Evolutionary conservation across 2,888 invertebrate species (phyloP).

Genomic region (Tiliacea citrago): DNA sequence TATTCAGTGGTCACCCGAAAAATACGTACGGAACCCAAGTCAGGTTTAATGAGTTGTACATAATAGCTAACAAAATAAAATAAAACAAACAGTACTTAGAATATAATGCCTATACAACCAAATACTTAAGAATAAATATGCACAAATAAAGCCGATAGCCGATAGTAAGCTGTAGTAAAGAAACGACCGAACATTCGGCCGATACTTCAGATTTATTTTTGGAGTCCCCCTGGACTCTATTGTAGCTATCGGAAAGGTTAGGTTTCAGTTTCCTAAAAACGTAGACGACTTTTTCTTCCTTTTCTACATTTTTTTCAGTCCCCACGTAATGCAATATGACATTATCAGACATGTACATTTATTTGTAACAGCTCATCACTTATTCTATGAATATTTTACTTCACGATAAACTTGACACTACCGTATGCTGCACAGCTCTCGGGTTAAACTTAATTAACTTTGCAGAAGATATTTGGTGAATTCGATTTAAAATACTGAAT

Average conservation of each 20-base stretch:
- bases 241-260: not conserved
- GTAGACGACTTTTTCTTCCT: not conserved
- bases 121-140: too few species aligned
- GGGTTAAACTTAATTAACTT: conserved; percentile 47
- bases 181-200: too few species aligned
- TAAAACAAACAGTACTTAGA: too few species aligned
- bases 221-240: too few species aligned
- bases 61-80: too few species aligned
- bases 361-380: conserved; percentile 52
- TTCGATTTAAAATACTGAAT: conserved; percentile 15
- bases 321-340: conserved; percentile 36
- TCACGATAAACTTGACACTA: conserved; percentile 34
- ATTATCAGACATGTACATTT: conserved; percentile 44
- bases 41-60: too few species aligned
- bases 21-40: too few species aligned
- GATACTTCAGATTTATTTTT: too few species aligned
- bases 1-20: too few species aligned
- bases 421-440: not conserved
- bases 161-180: too few species aligned
- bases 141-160: too few species aligned
- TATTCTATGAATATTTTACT: conserved; percentile 70
- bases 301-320: not conserved
- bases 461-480: conserved; percentile 32
- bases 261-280: not conserved
- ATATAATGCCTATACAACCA: too few species aligned